A percentile compares a stretch with the other conserved stretches of the same genome.
phyloP scores from a whole-genome alignment of 2,113 vertebrate genomes.

The Oreochromis aureus region DNA sequence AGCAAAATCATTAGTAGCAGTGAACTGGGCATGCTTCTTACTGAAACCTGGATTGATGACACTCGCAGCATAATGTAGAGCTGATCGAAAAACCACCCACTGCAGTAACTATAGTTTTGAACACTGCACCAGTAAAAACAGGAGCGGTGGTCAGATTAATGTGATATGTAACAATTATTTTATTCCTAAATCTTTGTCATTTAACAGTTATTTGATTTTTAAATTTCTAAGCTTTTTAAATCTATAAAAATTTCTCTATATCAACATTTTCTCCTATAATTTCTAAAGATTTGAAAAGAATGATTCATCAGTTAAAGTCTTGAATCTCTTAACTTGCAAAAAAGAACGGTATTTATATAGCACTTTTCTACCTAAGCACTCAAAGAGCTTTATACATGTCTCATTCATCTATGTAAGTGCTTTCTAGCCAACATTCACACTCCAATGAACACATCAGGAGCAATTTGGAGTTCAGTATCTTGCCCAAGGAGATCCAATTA shows the following conservation, averaged over 20 bases:
- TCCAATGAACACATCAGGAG: neutral
- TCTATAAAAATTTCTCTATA: neutral
- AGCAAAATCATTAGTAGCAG: neutral
- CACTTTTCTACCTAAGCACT: neutral
- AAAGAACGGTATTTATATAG: neutral
- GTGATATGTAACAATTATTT: neutral
- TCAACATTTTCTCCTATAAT: neutral
- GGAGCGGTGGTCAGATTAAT: neutral
- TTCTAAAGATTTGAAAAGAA: rapidly evolving
- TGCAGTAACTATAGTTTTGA: neutral
- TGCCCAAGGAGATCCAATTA: neutral
- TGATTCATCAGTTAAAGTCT: neutral
- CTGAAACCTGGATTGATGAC: neutral
- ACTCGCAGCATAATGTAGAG: neutral
- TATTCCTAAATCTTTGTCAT: neutral
- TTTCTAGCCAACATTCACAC: neutral
- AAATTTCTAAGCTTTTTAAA: neutral
- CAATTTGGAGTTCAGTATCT: neutral
- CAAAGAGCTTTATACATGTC: neutral
- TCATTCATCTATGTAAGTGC: neutral
- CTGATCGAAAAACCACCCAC: neutral
- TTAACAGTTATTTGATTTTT: neutral
- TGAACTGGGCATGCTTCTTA: rapidly evolving
- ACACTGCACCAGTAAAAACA: neutral
- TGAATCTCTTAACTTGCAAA: neutral